Evolutionary conservation across 2,113 vertebrate genomes (phyloP), one percentile per base, ranked within the genome.

Genomic region (Phrynosoma blainvillii): DNA sequence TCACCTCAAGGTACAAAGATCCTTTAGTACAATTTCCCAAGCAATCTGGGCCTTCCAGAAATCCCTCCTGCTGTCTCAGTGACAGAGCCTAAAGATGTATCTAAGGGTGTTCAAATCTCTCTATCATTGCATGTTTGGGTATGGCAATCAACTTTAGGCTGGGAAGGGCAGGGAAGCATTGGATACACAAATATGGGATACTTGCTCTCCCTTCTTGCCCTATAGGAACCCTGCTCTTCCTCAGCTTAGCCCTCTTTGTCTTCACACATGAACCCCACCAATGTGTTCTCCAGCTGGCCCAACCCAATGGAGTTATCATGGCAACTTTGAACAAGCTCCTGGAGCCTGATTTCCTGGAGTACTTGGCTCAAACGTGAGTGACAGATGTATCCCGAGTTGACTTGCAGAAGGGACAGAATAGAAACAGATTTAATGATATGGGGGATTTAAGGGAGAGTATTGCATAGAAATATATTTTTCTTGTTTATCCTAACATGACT

Each of bases 1-100:
- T 98, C 97, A 30, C 96, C 96, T 70, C 95, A 94, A 90, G 97
- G 97, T 98, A 96, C 25, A 42, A 42, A 84, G 77, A n/a, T 59
- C 56, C 30, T 59, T 59, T 16, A 11, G 56, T 59, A 59, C 9
- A 59, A 59, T 66, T 7, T 66, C 20, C 65, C 5, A 40, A 54
- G 20, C 42, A 52, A 79, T 32, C 40, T 36, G 54, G 62, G n/a
- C 27, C 21, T 83, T 40, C 32, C 14, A 65, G 36, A 27, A 2
- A 10, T 9, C n/a, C 20, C 0, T 88, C 36, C 12, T 62, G 56
- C 54, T 27, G 12, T 62, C 40, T 8, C 23, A 25, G 9, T 5
- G 18, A 62, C 36, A 74, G 9, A 20, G 18, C 18, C 20, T 47
- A 11, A 82, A 13, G 23, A 12, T 68, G 12, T 36, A 81, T 1